Percentiles rank a stretch among this genome's conserved stretches.
These are phyloP conservation scores for Bombus sibiricus DNA, from an alignment of 1,140 invertebrate species.

Conservation along the genomic window DNA sequence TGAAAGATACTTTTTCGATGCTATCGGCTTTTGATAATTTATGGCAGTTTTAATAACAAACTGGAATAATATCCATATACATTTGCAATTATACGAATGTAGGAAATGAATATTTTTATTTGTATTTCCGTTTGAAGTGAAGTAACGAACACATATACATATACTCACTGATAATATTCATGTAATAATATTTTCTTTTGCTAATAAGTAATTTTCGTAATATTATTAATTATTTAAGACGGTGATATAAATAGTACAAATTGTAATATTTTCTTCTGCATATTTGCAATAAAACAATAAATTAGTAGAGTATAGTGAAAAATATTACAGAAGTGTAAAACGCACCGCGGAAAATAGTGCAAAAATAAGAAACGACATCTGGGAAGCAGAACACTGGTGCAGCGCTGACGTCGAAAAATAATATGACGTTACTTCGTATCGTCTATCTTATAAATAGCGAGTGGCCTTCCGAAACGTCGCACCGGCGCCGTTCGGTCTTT, in stretches of 20 bases:
- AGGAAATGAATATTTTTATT: too few species aligned
- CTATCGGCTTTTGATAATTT: background rate
- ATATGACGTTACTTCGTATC: background rate
- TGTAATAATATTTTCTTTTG: background rate
- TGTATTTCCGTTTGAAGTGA: background rate
- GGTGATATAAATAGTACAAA: background rate
- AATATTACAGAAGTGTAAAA: background rate
- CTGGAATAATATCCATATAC: too few species aligned
- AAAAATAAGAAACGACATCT: background rate
- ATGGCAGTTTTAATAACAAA: background rate
- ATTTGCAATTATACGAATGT: too few species aligned
- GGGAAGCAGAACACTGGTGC: background rate
- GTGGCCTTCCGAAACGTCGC: constrained; percentile 1
- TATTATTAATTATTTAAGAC: background rate
- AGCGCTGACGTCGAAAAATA: background rate
- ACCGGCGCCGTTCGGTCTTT: background rate
- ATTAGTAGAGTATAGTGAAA: background rate
- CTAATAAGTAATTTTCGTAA: background rate
- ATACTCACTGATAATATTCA: background rate
- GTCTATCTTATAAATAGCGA: background rate
- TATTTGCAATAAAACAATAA: background rate
- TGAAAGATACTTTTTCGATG: background rate
- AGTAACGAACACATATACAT: background rate
- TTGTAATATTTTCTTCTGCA: background rate
- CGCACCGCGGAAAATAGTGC: background rate